Percentiles rank a stretch among this genome's conserved stretches.
phyloP scores from a whole-genome alignment of 2,888 invertebrate genomes.

The Brachypalpus laphriformis region DNA sequence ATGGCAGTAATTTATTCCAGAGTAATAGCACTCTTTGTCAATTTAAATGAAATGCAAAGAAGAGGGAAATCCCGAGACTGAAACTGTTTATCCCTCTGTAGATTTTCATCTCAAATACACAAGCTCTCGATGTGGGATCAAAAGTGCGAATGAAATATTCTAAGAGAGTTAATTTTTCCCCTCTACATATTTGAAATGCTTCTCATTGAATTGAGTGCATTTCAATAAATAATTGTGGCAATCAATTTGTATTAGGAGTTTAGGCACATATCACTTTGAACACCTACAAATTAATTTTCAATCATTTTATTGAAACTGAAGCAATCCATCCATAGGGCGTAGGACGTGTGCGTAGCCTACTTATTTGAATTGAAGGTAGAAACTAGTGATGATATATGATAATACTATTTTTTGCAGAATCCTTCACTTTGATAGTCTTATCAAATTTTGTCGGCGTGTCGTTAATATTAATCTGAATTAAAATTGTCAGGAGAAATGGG shows the following conservation, averaged over 20 bases:
- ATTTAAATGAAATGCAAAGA: neutral
- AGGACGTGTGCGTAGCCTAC: neutral
- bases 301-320: neutral
- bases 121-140: neutral
- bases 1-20: constrained; percentile 9
- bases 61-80: neutral
- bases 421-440: too few species aligned
- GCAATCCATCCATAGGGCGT: too few species aligned
- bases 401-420: too few species aligned
- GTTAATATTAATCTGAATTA: too few species aligned
- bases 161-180: neutral
- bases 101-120: neutral
- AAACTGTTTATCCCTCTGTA: neutral
- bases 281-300: neutral
- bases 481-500: too few species aligned
- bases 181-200: neutral
- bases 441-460: neutral
- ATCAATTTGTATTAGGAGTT: neutral
- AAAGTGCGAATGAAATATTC: neutral
- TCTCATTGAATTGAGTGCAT: neutral
- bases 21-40: neutral
- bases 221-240: neutral
- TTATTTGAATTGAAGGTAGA: neutral
- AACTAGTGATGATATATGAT: neutral
- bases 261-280: neutral